These are phyloP conservation scores for Cyprinodon variegatus DNA, from an alignment of 2,113 vertebrate species.

Conservation along the genomic window DNA sequence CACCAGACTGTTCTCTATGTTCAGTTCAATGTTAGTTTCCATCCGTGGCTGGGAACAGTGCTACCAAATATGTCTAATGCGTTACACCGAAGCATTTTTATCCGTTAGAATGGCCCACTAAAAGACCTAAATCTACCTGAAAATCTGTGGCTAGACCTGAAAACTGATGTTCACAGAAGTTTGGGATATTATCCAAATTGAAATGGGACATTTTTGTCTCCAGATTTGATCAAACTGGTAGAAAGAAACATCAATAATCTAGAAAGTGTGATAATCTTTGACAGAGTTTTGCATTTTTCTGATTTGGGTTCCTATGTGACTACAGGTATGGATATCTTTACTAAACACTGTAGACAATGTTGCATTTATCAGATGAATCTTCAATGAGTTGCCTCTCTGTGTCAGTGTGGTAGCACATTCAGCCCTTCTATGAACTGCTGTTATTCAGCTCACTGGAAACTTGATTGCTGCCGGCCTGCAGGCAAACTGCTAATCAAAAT, in stretches of 20 bases:
- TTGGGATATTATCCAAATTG: background rate
- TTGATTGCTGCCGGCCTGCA: background rate
- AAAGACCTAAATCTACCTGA: too few species aligned
- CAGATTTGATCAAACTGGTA: background rate
- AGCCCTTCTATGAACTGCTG: background rate
- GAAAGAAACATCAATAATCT: background rate
- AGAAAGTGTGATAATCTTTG: background rate
- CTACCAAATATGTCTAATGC: too few species aligned
- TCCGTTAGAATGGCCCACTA: too few species aligned
- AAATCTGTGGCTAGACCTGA: background rate
- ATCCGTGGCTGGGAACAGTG: too few species aligned
- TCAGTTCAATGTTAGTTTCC: too few species aligned
- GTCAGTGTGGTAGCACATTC: too few species aligned
- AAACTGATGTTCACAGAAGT: too few species aligned
- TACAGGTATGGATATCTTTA: background rate
- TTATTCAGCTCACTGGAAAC: background rate
- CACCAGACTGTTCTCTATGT: too few species aligned
- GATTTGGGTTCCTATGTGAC: too few species aligned
- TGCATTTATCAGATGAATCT: background rate
- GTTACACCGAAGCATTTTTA: too few species aligned
- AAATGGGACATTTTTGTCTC: background rate
- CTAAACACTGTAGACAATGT: too few species aligned
- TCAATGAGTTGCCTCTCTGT: too few species aligned
- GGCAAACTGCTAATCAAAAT: slow-evolving; percentile 33
- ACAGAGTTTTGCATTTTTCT: background rate